Conservation (phyloP, 2,113 vertebrate genomes). For the Gobiocypris rarus region DNA sequence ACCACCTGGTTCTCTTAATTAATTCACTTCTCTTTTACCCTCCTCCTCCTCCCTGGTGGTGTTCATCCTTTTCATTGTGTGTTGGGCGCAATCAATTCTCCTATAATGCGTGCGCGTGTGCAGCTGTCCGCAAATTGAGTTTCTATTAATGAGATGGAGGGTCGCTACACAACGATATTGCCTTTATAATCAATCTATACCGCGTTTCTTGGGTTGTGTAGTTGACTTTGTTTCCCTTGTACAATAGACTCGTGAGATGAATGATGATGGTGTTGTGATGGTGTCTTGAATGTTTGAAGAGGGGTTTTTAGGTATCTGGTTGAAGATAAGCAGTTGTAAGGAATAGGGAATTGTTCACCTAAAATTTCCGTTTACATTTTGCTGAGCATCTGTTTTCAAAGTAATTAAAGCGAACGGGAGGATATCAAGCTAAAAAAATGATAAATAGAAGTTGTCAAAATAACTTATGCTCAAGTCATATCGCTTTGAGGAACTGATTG, state of each 20-base stretch:
- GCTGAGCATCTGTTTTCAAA: not conserved
- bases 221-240: not conserved
- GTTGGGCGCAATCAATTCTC: conserved; percentile 85
- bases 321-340: not conserved
- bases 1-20: conserved; percentile 86
- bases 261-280: not conserved
- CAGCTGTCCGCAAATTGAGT: conserved; percentile 85
- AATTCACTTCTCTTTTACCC: conserved; percentile 82
- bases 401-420: not conserved
- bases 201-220: conserved; percentile 7
- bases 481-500: not conserved
- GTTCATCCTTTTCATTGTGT: conserved; percentile 86
- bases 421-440: not conserved
- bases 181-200: conserved; percentile 38
- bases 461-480: not conserved
- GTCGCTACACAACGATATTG: conserved; percentile 67
- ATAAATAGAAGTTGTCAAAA: not conserved
- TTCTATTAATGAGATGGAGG: conserved; percentile 84
- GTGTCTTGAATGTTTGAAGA: not conserved
- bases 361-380: not conserved
- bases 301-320: not conserved
- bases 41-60: conserved; percentile 80
- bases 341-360: not conserved
- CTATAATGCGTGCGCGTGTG: conserved; percentile 82
- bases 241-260: not conserved